Base-by-base conservation (phyloP, 2,888 invertebrate genomes). In the Germaria angustata region DNA sequence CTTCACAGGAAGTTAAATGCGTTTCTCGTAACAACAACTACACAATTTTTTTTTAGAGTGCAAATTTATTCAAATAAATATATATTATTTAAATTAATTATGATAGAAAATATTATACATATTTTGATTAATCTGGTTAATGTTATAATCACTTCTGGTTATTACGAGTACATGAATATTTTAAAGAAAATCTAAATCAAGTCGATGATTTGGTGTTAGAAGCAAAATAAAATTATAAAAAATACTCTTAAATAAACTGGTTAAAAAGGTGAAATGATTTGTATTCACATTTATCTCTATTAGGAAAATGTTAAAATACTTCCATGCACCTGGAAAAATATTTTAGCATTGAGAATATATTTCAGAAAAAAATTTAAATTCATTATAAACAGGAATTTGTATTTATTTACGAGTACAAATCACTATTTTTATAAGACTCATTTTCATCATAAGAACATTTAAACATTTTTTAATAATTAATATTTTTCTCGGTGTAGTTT, bases 111-210 rank as follows among this genome's bases (percentile, higher is more conserved):
- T 8, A 32, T n/a, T 2, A 46, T 24, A 32, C 7, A 28, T 4
- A 15, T 39, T 41, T 53, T 41, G 41, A 41, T 41, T 68, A 71
- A 57, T 34, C 24, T 13, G 28, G 17, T 61, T 20, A 59, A 36
- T 49, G 17, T 17, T 46, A 63, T 51, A 75, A 53, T 55, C 34
- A 65, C 65, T 76, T 76, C 75, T 76, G 75, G 66, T 76, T 49
- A 6, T 75, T 36, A 36, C 28, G n/a, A n/a, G 4, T 66, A 57
- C 75, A 65, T 39, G 36, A 39, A 57, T 61, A 49, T 73, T 44
- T 34, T 41, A 65, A 9, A 17, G 34, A 65, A 75, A 57, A 28
- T 76, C 8, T 46, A 36, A 66, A 76, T 66, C 75, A 17, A 49
- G 46, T 76, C 57, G 51, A 46, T 24, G 41, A 51, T 59, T 71